Conservation (phyloP, 2,113 vertebrate species). For the Murina feae region DNA sequence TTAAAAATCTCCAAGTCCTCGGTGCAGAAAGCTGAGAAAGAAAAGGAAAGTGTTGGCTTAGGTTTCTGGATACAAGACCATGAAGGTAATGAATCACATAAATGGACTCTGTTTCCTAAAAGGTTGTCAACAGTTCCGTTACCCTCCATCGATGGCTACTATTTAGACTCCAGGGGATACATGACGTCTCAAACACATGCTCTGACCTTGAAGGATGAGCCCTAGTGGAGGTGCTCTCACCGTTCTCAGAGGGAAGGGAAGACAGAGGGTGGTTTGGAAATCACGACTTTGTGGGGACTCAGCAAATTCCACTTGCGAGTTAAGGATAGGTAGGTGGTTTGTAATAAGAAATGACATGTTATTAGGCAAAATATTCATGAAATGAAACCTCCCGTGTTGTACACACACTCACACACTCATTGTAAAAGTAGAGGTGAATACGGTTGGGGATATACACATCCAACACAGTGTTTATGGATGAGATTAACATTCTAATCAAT, state of each 20-base stretch:
- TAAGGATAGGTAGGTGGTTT: neutral
- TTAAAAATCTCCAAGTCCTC: neutral
- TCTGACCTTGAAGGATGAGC: neutral
- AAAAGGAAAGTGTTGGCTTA: neutral
- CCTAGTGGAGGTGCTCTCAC: neutral
- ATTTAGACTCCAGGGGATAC: neutral
- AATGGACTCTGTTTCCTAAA: neutral
- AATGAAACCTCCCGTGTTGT: neutral
- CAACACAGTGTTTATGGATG: neutral
- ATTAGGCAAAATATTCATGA: neutral
- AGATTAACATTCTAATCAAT: neutral
- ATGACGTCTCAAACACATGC: neutral
- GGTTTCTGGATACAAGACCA: neutral
- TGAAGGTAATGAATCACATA: neutral
- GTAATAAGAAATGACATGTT: neutral
- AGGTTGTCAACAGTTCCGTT: neutral
- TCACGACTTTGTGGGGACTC: neutral
- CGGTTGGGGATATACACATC: neutral
- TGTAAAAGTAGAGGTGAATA: neutral
- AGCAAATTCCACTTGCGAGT: neutral
- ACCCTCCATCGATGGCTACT: neutral
- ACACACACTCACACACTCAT: neutral
- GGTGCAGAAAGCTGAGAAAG: neutral
- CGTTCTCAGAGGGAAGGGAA: neutral
- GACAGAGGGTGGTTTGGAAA: neutral